Percentiles rank a stretch among this genome's conserved stretches.
These are phyloP conservation scores for Salminus brasiliensis DNA, from an alignment of 2,113 vertebrate species.

Conservation along the genomic window DNA sequence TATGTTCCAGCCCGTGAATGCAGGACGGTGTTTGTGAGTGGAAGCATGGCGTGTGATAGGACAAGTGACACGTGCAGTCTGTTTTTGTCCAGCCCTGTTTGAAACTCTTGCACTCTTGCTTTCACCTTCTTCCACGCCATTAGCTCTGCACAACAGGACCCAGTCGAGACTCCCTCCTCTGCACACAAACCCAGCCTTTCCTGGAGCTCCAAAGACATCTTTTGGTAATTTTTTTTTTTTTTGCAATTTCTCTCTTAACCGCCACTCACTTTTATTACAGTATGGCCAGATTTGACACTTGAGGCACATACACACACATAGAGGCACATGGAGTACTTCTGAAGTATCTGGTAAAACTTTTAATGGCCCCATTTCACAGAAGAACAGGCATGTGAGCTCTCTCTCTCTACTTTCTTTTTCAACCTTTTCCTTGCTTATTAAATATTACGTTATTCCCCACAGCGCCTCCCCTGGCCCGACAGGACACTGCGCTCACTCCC, in stretches of 20 bases:
- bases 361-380: constrained; percentile 3
- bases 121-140: constrained; percentile 13
- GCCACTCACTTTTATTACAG: constrained; percentile 33
- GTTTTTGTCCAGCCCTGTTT: not conserved
- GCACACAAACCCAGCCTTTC: constrained; percentile 54
- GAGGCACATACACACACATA: not conserved
- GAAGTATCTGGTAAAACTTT: not conserved
- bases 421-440: constrained; percentile 12
- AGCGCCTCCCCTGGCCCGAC: constrained; percentile 63
- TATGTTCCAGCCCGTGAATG: not conserved
- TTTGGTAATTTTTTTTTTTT: constrained; percentile 66
- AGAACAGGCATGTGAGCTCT: not conserved
- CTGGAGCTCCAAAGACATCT: constrained; percentile 64
- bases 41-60: not conserved
- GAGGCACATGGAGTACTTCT: not conserved
- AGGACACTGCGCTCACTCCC: constrained; percentile 60
- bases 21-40: too few species aligned
- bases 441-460: constrained; percentile 61
- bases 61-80: not conserved
- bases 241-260: not conserved
- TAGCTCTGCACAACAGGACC: constrained; percentile 70
- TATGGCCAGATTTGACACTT: constrained; percentile 26
- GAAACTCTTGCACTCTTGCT: constrained; percentile 28
- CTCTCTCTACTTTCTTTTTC: too few species aligned
- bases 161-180: constrained; percentile 44